phyloP scores from a whole-genome alignment of 2,888 invertebrate species.

The Eueremaeus valkanovi region DNA sequence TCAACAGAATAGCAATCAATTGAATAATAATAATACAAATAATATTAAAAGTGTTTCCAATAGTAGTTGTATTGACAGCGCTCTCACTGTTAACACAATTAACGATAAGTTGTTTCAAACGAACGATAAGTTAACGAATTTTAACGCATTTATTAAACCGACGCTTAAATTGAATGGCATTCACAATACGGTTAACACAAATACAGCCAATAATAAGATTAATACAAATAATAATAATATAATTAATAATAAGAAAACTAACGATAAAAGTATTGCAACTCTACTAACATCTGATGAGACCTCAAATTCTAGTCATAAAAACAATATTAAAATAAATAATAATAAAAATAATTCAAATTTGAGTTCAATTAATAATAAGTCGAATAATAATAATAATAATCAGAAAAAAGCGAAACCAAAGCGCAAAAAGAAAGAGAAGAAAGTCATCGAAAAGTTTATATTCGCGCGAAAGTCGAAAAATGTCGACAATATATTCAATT shows the following conservation, averaged over 20 bases:
- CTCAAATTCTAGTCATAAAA: slow-evolving; percentile 21
- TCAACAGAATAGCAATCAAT: too few species aligned
- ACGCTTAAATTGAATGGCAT: neutral
- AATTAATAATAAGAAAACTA: neutral
- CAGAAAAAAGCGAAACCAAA: neutral
- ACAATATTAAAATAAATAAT: neutral
- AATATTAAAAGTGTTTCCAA: neutral
- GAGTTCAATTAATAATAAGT: neutral
- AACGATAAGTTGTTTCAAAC: neutral
- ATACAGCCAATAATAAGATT: neutral
- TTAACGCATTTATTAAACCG: slow-evolving; percentile 28
- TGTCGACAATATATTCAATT: neutral
- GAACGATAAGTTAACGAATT: neutral
- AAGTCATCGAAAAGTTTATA: slow-evolving; percentile 1
- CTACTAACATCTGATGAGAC: neutral
- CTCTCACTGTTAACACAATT: neutral
- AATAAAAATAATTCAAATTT: neutral
- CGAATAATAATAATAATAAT: neutral
- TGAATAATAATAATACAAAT: neutral
- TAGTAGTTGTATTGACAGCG: neutral
- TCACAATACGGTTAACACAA: neutral
- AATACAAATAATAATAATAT: neutral
- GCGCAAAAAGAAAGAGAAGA: slow-evolving; percentile 15
- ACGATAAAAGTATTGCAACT: too few species aligned
- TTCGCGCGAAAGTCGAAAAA: neutral